Evolutionary conservation across 2,797 vertebrate genomes (phyloP), one percentile per base, ranked within the genome.

Genomic region (Tokudaia muenninki): DNA sequence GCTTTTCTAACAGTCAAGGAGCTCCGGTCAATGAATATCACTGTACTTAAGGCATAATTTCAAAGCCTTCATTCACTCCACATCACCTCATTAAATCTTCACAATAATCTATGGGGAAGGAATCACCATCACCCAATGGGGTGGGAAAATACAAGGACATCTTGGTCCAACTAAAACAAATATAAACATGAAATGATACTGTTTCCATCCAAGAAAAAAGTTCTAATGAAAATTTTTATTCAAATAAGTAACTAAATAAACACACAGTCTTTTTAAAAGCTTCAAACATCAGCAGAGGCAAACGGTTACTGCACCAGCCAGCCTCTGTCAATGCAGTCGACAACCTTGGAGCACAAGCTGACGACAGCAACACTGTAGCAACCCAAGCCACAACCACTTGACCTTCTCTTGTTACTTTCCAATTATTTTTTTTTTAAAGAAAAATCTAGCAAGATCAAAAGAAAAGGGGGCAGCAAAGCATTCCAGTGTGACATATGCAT

Each of bases 401-500:
- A 81, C 83, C 74, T 86, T 87, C 55, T 75, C 65, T 57, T 93
- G 50, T 44, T 80, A n/a, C 29, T 96, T 74, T 94, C 41, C 34
- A 94, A 77, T 29, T n/a, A n/a, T 72, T 72, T 41, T 91, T 87
- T 70, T 95, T 59, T 59, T 96, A 94, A 87, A 34, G 34, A 77
- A 47, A 78, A n/a, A 79, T 52, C 21, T 50, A 65, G 55, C 82
- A 88, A 87, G 79, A 72, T 65, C 86, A 92, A 96, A 96, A 96
- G 47, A 78, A 82, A 95, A 96, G 91, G 29, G 3, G 74, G 91
- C 26, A 87, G 44, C 63, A 90, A 81, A 70, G 87, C 87, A 91
- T 92, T 67, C 50, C 82, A 96, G 84, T 52, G 14, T 50, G 59
- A 22, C 55, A 8, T 72, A 67, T 89, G 57, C 70, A 81, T 74